phyloP scores from a whole-genome alignment of 2,113 vertebrate genomes.

The Cryptomyrus ogoouensis region DNA sequence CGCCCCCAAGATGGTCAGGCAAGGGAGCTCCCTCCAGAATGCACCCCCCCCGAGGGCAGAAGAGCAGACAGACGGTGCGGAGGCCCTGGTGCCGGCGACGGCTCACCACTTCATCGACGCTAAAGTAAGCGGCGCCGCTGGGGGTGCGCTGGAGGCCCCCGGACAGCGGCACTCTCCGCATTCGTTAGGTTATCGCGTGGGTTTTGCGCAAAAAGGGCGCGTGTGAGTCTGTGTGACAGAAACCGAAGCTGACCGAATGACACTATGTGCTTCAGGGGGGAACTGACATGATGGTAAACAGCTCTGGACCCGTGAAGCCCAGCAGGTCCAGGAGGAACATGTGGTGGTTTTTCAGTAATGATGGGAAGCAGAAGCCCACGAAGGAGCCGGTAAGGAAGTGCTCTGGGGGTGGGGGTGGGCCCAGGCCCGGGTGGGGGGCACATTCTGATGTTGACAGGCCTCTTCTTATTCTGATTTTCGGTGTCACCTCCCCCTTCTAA shows the following conservation, averaged over 20 bases:
- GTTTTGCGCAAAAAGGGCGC: background rate
- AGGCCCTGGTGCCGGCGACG: constrained; percentile 68
- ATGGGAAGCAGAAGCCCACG: constrained; percentile 52
- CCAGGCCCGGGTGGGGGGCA: background rate
- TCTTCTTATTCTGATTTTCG: background rate
- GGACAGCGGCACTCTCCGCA: background rate
- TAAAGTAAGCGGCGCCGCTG: constrained; percentile 63
- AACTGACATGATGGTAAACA: constrained; percentile 70
- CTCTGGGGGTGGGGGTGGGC: background rate
- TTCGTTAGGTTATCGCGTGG: background rate
- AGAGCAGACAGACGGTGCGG: constrained; percentile 58
- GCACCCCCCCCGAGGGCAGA: constrained; percentile 49
- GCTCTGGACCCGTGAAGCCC: constrained; percentile 61
- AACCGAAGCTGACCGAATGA: background rate
- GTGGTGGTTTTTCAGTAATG: constrained; percentile 62
- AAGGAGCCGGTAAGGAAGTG: constrained; percentile 64
- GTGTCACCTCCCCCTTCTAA: constrained; percentile 29
- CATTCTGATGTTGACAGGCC: background rate
- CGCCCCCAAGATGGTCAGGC: constrained; percentile 67
- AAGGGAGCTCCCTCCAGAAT: constrained; percentile 47
- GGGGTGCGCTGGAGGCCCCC: background rate
- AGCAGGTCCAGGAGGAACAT: constrained; percentile 60
- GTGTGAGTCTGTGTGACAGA: background rate
- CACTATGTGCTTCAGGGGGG: constrained; percentile 62
- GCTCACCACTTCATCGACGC: constrained; percentile 67